phyloP scores from a whole-genome alignment of 2,113 vertebrate genomes.

The Aegithalos caudatus region DNA sequence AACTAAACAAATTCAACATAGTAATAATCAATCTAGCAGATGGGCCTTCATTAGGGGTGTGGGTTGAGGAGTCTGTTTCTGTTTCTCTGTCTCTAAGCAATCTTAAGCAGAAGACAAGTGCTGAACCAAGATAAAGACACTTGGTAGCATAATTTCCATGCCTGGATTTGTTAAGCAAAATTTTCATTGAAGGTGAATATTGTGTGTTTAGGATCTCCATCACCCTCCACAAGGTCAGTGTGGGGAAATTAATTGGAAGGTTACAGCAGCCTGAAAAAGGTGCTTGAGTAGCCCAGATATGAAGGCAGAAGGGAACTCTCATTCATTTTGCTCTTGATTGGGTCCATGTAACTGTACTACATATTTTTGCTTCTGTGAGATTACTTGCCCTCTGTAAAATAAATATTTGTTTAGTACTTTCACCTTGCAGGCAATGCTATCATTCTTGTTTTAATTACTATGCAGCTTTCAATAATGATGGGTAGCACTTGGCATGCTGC shows the following conservation, averaged over 20 bases:
- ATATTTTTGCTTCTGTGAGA: neutral
- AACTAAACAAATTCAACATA: neutral
- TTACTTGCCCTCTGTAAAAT: neutral
- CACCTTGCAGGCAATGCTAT: neutral
- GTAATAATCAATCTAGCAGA: neutral
- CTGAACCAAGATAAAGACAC: neutral
- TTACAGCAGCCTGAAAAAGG: neutral
- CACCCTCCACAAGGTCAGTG: neutral
- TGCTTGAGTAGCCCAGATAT: neutral
- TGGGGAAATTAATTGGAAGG: neutral
- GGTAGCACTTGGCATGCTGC: neutral
- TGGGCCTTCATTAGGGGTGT: neutral
- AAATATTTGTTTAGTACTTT: slow-evolving; percentile 40
- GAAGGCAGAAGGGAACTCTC: neutral
- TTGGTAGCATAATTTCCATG: rapidly evolving
- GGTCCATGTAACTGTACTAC: neutral
- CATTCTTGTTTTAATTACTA: slow-evolving; percentile 25
- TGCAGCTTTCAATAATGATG: neutral
- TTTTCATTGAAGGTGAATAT: neutral
- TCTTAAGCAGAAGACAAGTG: neutral
- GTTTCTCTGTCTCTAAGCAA: neutral
- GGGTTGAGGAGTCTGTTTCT: rapidly evolving
- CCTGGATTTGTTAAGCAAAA: neutral
- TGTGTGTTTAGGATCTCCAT: neutral
- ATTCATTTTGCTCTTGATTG: neutral